Conservation (phyloP, 2,113 vertebrate genomes). For the Ia io region DNA sequence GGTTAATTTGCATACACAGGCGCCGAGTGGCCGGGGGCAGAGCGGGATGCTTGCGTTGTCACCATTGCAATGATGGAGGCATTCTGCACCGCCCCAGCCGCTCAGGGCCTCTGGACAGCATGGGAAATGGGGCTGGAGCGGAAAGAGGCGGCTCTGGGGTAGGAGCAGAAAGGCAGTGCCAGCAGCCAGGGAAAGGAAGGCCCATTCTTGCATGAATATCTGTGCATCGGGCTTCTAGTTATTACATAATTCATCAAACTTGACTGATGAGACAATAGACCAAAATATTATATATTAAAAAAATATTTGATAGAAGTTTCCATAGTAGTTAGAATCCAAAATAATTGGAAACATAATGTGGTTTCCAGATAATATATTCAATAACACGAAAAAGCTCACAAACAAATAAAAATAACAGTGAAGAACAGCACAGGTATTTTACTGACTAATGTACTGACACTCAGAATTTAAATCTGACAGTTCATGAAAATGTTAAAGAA, state of each 20-base stretch:
- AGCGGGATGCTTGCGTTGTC: too few species aligned
- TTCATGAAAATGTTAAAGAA: background rate
- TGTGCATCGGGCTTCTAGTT: background rate
- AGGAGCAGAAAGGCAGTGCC: too few species aligned
- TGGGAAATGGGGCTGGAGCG: too few species aligned
- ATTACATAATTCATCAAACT: slow-evolving; percentile 44
- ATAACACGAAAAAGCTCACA: background rate
- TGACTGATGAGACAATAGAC: slow-evolving; percentile 29
- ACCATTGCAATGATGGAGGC: too few species aligned
- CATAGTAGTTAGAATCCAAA: background rate
- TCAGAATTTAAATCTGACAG: background rate
- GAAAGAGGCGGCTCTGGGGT: too few species aligned
- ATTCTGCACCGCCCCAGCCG: too few species aligned
- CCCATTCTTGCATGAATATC: too few species aligned
- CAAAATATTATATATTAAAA: slow-evolving; percentile 27
- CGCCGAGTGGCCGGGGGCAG: too few species aligned
- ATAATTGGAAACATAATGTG: background rate
- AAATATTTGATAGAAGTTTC: background rate
- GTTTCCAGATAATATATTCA: slow-evolving; percentile 40
- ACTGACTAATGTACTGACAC: background rate
- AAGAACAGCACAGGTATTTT: background rate
- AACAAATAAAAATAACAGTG: background rate
- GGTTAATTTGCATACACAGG: too few species aligned
- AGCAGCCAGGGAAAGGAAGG: too few species aligned
- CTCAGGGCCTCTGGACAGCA: too few species aligned